Conservation (phyloP, 2,888 invertebrate genomes). For the Sinodicranocentrus sp. region DNA sequence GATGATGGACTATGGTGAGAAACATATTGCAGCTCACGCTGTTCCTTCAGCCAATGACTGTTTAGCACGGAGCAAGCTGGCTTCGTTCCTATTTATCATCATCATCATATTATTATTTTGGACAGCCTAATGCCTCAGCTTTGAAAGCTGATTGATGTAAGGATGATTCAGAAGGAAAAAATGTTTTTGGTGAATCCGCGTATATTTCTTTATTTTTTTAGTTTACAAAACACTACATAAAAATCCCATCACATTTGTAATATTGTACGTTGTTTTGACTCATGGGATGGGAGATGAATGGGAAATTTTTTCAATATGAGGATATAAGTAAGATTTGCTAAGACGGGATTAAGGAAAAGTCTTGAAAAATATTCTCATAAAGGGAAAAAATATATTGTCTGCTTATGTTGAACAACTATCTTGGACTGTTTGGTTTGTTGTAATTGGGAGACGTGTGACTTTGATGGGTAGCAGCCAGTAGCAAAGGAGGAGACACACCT, state of each 20-base stretch:
- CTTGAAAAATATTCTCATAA: not conserved
- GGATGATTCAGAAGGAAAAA: slow-evolving; percentile 3
- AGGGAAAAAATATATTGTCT: not conserved
- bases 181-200: no score
- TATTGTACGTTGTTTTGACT: no score
- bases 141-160: slow-evolving; percentile 30
- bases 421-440: slow-evolving; percentile 12
- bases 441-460: slow-evolving; percentile 37
- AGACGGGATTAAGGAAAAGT: slow-evolving; percentile 4
- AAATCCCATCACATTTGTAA: no score
- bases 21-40: slow-evolving; percentile 20
- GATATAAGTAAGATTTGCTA: no score
- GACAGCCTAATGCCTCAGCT: slow-evolving; percentile 9
- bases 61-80: slow-evolving; percentile 2
- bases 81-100: slow-evolving; percentile 29
- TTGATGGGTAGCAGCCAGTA: slow-evolving; percentile 35
- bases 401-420: not conserved
- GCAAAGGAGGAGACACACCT: slow-evolving; percentile 42
- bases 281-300: no score
- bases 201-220: no score
- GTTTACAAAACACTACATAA: no score
- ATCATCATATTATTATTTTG: slow-evolving; percentile 24
- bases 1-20: slow-evolving; percentile 39
- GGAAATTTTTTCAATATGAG: no score
- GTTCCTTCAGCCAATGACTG: slow-evolving; percentile 28